Base-by-base conservation (phyloP, 2,888 invertebrate species). In the Platerodrilus igneus region DNA sequence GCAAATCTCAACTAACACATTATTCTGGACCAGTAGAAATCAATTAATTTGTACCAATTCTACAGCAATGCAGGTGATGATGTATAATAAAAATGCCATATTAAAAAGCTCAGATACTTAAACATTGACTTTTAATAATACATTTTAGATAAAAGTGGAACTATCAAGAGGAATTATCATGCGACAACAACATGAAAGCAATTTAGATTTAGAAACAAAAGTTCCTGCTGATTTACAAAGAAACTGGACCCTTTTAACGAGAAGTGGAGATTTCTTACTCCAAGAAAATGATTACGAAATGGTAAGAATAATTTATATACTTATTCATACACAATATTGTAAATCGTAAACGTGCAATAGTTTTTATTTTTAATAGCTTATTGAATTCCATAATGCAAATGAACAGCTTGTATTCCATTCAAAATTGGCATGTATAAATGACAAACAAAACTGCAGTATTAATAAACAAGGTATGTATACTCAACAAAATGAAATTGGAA, bases 221-320 rank as follows among this genome's bases (percentile, higher is more conserved):
- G 39, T 63, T 15, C 58, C 62, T 1, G 46, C 33, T 10, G 62
- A 72, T 6, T 58, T 74, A n/a, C 58, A 64, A 38, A 60, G 75
- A 37, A 74, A 74, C 46, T 71, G 73, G 42, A 69, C 71, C 7
- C 62, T 75, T 3, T 53, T 76, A 1, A 57, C 72, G 21, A 72
- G 73, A 46, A 71, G 75, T 8, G 77, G 76, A 11, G 76, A 77
- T 43, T 62, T 67, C 2, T 50, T 74, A 25, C 51, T 77, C 31
- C 67, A 70, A 2, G 68, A 70, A 18, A 67, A 71, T n/a, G 72
- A 74, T 51, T 75, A 72, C 72, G 71, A 71, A 23, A 62, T 66
- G 62, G 75, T 74, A 58, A 62, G 61, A 30, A 46, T 34, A 35
- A 29, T 23, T 19, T 23, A n/a, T n/a, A n/a, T n/a, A n/a, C 3